Base-by-base conservation (phyloP, 2,113 vertebrate genomes). In the Amphiprion ocellaris region DNA sequence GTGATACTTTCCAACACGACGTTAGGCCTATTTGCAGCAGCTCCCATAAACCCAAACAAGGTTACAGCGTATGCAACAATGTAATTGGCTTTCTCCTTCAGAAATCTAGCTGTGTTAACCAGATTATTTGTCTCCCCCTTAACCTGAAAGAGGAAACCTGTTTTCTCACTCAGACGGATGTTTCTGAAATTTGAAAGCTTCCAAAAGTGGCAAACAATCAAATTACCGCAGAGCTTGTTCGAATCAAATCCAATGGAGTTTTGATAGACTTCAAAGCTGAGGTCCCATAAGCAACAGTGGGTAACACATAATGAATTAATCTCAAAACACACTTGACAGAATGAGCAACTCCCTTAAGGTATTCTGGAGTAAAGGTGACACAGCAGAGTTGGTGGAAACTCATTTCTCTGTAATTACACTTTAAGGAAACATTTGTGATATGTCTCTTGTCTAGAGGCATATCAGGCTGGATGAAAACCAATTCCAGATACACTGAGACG, bases 151-250 rank as follows among this genome's bases (percentile, higher is more conserved):
- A 44, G 44, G 76, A 88, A 69, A 79, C 68, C 72, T 56, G 39
- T 4, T 63, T 79, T 65, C 44, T 64, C 55, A 59, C 58, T 77
- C 10, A 14, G 23, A 86, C 19, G 26, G 58, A 23, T 67, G 28
- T 79, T 83, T 68, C 73, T 37, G 58, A 82, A 85, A 87, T 85
- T 52, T 72, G 78, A 61, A 59, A 4, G 21, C 59, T 10, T 63
- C 82, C 50, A 4, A 53, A 88, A 89, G 82, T 86, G 65, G 54
- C 44, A 41, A 49, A 72, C 67, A 87, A 92, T 85, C 33, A 19
- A 39, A 87, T 82, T 77, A 79, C 16, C 33, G 33, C 23, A 41
- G 10, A 16, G 64, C 75, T 23, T 74, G 67, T 87, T 81, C 30
- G 37, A 81, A 56, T 81, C 67, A 76, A 56, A 76, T 66, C 77